Evolutionary conservation across 2,888 invertebrate species (phyloP).

Genomic region (Lasioglossum malachurum): DNA sequence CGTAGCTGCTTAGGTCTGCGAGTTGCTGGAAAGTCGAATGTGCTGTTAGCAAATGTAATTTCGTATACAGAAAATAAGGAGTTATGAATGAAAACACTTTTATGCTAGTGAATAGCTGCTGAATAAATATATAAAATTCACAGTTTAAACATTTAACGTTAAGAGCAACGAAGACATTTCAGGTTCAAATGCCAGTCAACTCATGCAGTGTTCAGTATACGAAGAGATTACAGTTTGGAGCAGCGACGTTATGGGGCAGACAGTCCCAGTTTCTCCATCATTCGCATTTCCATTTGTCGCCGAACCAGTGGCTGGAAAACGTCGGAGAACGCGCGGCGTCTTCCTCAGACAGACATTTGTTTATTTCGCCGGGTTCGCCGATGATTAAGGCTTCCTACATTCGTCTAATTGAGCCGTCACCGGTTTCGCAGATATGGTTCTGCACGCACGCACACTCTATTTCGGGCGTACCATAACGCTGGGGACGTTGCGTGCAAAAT

Average conservation of each 20-base stretch:
- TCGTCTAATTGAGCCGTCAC: conserved; percentile 56
- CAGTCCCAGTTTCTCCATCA: background rate
- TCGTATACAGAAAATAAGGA: too few relatives aligned
- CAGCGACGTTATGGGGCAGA: background rate
- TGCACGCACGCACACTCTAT: conserved; percentile 41
- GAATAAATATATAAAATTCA: background rate
- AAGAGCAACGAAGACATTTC: background rate
- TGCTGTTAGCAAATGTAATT: background rate
- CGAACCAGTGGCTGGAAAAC: background rate
- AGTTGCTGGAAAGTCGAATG: background rate
- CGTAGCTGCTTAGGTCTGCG: background rate
- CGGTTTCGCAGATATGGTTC: conserved; percentile 44
- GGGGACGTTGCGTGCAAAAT: conserved; percentile 66
- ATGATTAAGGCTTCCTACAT: conserved; percentile 31
- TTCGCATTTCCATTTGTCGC: conserved; percentile 6
- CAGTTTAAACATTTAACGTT: background rate
- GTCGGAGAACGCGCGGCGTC: background rate
- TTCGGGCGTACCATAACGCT: conserved; percentile 49
- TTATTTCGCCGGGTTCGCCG: conserved; percentile 24
- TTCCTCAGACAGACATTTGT: conserved; percentile 38
- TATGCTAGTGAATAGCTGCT: background rate
- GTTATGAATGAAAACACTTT: background rate
- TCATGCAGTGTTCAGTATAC: background rate
- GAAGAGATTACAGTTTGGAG: background rate
- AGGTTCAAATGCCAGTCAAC: background rate